Conservation (phyloP, 2,888 invertebrate genomes). For the Meandrusa payeni region DNA sequence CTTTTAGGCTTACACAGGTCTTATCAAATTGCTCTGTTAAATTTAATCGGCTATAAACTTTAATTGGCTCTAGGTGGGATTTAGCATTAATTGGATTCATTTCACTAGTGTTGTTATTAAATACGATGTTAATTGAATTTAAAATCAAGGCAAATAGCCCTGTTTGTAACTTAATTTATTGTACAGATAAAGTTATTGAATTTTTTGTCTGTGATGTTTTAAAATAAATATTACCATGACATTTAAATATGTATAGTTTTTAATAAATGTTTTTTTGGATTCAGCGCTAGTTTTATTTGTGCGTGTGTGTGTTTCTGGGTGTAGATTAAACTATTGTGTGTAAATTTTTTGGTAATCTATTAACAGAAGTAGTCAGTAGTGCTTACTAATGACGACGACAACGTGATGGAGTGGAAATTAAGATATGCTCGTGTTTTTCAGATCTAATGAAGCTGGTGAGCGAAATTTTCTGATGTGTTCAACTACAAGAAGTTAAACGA, state of each 20-base stretch:
- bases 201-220: conserved; percentile 23
- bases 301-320: conserved; percentile 4
- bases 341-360: background rate
- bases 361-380: conserved; percentile 5
- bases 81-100: too few species aligned
- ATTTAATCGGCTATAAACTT: conserved; percentile 7
- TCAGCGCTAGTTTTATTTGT: conserved; percentile 12
- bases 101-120: too few species aligned
- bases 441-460: conserved; percentile 29
- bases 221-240: conserved; percentile 44
- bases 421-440: conserved; percentile 24
- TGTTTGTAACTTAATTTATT: conserved; percentile 10
- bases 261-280: conserved; percentile 45
- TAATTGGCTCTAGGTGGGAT: conserved; percentile 9
- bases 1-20: conserved; percentile 1
- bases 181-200: conserved; percentile 7
- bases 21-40: conserved; percentile 6
- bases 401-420: background rate
- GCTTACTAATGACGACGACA: background rate
- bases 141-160: background rate
- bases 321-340: background rate
- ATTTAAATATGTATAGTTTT: conserved; percentile 43
- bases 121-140: too few species aligned
- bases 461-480: conserved; percentile 27
- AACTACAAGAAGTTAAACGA: conserved; percentile 8